Percentiles rank a stretch among this genome's conserved stretches.
These are phyloP conservation scores for Plestiodon gilberti DNA, from an alignment of 2,113 vertebrate species.

Conservation along the genomic window DNA sequence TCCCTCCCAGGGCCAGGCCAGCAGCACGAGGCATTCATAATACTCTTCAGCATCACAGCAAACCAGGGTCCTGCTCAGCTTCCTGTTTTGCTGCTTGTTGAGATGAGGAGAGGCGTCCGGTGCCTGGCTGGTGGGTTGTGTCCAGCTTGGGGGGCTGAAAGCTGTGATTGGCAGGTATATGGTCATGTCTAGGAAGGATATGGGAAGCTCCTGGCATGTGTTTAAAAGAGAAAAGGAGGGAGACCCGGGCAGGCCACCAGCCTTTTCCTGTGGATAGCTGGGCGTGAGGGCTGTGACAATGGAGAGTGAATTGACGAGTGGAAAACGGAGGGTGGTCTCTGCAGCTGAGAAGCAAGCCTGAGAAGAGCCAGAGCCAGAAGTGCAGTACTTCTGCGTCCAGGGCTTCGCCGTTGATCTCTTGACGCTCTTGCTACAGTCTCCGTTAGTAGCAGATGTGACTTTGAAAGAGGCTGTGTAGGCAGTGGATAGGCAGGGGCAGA, in stretches of 20 bases:
- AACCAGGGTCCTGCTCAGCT: not conserved
- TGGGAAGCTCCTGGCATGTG: not conserved
- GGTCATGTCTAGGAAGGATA: not conserved
- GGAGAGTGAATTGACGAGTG: not conserved
- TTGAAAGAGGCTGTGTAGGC: not conserved
- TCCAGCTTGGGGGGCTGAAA: not conserved
- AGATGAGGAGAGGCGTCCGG: not conserved
- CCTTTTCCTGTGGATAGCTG: not conserved
- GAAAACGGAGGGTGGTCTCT: not conserved
- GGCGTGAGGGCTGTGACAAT: not conserved
- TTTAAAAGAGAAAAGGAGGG: no score
- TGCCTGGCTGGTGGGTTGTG: not conserved
- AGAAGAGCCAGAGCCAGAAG: not conserved
- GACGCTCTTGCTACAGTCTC: not conserved
- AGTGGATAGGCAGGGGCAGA: not conserved
- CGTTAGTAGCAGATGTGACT: not conserved
- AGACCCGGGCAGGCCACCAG: not conserved
- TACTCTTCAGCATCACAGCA: no score
- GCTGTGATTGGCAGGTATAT: not conserved
- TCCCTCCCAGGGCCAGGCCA: not conserved
- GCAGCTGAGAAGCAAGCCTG: not conserved
- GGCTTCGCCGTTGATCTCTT: no score
- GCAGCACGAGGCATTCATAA: no score
- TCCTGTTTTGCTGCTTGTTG: not conserved
- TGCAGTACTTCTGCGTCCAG: not conserved